These are phyloP conservation scores for Drosophila lacicola DNA, from an alignment of 2,888 invertebrate species.

Conservation along the genomic window DNA sequence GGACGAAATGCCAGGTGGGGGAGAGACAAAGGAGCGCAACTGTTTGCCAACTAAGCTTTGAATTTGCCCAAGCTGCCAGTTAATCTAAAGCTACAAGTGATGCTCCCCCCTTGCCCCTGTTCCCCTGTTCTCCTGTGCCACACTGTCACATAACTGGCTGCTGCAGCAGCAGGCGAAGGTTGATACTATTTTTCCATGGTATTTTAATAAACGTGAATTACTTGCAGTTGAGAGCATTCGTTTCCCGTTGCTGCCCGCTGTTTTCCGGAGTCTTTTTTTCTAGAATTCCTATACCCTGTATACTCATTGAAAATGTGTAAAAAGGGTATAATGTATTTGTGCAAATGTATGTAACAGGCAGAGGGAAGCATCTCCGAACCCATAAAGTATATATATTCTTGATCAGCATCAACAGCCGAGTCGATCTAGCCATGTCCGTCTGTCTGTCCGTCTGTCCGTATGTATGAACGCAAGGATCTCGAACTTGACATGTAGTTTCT, in stretches of 20 bases:
- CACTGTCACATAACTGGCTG: slow-evolving; percentile 19
- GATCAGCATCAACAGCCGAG: no score
- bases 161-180: slow-evolving; percentile 16
- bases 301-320: no score
- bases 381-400: no score
- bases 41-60: slow-evolving; percentile 32
- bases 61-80: slow-evolving; percentile 40
- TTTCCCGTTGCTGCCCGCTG: not conserved
- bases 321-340: no score
- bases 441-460: no score
- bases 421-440: no score
- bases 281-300: not conserved
- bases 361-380: no score
- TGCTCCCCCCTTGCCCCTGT: not conserved
- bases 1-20: slow-evolving; percentile 30
- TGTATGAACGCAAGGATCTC: no score
- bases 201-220: slow-evolving; percentile 51
- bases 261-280: slow-evolving; percentile 1
- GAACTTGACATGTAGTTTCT: no score
- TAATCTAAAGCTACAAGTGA: slow-evolving; percentile 42
- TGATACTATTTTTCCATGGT: slow-evolving; percentile 37
- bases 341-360: no score
- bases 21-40: slow-evolving; percentile 2
- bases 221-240: slow-evolving; percentile 30
- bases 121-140: no score